These are phyloP conservation scores for Drosophila peninsularis DNA, from an alignment of 2,888 invertebrate genomes.

Conservation along the genomic window DNA sequence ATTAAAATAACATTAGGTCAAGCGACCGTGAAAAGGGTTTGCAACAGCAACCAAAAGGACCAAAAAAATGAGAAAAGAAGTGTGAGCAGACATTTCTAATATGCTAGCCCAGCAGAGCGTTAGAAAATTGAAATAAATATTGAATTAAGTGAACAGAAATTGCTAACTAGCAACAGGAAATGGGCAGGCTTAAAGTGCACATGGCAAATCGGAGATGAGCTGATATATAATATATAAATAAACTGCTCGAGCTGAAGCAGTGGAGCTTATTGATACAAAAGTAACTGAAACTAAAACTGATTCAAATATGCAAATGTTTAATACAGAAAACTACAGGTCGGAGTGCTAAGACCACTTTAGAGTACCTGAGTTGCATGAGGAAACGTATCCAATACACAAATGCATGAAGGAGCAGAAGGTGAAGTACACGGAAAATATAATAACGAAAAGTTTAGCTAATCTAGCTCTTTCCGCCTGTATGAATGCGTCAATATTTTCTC, in stretches of 20 bases:
- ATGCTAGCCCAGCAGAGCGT: constrained; percentile 12
- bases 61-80: neutral
- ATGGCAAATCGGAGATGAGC: too few species aligned
- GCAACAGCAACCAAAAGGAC: neutral
- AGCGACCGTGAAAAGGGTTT: constrained; percentile 56
- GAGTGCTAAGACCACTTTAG: neutral
- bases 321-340: neutral
- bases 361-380: neutral
- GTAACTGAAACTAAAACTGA: too few species aligned
- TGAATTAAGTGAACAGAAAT: constrained; percentile 4
- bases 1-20: constrained; percentile 70
- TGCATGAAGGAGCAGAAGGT: too few species aligned
- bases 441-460: too few species aligned
- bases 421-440: too few species aligned
- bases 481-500: too few species aligned
- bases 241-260: neutral
- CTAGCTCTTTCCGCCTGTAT: too few species aligned
- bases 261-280: too few species aligned
- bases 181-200: neutral
- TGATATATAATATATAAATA: neutral
- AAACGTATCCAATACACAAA: neutral
- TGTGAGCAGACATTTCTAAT: constrained; percentile 9
- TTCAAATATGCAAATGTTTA: neutral
- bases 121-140: neutral
- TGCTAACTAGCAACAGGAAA: too few species aligned